These are phyloP conservation scores for Nineta flava DNA, from an alignment of 2,888 invertebrate genomes.

Conservation along the genomic window DNA sequence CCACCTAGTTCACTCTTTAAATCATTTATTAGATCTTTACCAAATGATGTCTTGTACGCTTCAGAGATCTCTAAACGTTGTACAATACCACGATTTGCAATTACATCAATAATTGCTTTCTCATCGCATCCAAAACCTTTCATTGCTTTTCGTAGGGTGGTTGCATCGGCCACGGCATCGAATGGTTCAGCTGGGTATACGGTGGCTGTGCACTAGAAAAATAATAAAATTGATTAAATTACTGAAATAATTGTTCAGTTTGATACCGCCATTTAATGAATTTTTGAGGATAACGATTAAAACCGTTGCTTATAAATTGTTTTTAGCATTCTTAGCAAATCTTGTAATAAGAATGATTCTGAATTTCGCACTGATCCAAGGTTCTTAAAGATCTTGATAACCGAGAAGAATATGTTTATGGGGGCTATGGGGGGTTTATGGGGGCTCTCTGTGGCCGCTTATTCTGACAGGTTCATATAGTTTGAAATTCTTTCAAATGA, in stretches of 20 bases:
- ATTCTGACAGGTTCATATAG: no score
- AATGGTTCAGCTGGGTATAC: constrained; percentile 77
- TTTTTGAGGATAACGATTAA: no score
- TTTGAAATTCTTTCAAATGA: no score
- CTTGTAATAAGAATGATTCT: no score
- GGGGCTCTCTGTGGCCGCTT: no score
- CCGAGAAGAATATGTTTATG: no score
- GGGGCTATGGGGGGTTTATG: no score
- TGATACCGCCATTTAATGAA: no score
- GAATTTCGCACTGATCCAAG: no score
- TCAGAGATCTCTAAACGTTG: constrained; percentile 84
- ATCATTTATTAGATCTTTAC: constrained; percentile 66
- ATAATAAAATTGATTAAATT: constrained; percentile 9
- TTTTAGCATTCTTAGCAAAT: no score
- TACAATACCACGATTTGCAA: constrained; percentile 74
- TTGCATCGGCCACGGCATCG: constrained; percentile 72
- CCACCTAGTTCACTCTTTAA: constrained; percentile 81
- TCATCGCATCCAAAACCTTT: constrained; percentile 89
- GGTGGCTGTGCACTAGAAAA: constrained; percentile 64
- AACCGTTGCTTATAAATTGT: no score
- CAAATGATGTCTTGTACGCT: constrained; percentile 82
- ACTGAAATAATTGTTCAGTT: neutral
- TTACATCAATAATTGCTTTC: constrained; percentile 76
- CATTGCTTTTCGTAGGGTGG: constrained; percentile 75
- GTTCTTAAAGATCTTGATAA: no score